Evolutionary conservation across 2,797 vertebrate genomes (phyloP).

Genomic region (Rhinella marina): DNA sequence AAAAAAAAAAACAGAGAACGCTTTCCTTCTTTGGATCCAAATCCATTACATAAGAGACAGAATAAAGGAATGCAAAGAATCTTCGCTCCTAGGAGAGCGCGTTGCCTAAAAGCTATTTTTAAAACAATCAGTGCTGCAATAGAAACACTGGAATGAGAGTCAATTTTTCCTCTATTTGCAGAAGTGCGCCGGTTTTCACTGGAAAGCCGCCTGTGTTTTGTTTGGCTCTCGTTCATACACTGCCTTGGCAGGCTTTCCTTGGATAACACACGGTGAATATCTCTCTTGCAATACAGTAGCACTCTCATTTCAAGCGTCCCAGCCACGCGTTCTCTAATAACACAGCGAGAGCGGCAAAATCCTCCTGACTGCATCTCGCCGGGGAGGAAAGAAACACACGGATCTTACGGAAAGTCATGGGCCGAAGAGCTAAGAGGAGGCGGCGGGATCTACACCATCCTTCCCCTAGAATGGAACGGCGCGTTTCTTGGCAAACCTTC

Average conservation of each 20-base stretch:
- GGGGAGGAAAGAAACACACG: conserved; percentile 46
- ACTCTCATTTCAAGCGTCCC: conserved; percentile 77
- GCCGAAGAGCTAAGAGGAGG: background rate
- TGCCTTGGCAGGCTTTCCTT: conserved; percentile 87
- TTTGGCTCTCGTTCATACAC: conserved; percentile 92
- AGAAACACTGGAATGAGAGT: conserved; percentile 82
- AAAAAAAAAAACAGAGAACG: conserved; percentile 41
- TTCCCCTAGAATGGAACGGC: conserved; percentile 20
- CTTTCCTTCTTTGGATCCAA: conserved; percentile 59
- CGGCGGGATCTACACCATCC: background rate
- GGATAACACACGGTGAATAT: conserved; percentile 87
- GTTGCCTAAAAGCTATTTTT: conserved; percentile 77
- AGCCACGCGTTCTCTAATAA: conserved; percentile 78
- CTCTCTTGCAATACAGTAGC: conserved; percentile 83
- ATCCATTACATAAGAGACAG: conserved; percentile 73
- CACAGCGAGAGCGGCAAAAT: conserved; percentile 73
- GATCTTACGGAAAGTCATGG: background rate
- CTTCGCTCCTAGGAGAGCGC: conserved; percentile 69
- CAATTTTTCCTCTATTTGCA: conserved; percentile 89
- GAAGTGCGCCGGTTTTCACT: conserved; percentile 84
- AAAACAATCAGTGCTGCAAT: conserved; percentile 79
- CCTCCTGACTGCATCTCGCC: conserved; percentile 68
- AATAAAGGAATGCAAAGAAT: conserved; percentile 74
- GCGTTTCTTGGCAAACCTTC: conserved; percentile 63
- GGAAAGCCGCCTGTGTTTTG: conserved; percentile 92